Conservation (phyloP, 2,888 invertebrate species). For the Myathropa florea region DNA sequence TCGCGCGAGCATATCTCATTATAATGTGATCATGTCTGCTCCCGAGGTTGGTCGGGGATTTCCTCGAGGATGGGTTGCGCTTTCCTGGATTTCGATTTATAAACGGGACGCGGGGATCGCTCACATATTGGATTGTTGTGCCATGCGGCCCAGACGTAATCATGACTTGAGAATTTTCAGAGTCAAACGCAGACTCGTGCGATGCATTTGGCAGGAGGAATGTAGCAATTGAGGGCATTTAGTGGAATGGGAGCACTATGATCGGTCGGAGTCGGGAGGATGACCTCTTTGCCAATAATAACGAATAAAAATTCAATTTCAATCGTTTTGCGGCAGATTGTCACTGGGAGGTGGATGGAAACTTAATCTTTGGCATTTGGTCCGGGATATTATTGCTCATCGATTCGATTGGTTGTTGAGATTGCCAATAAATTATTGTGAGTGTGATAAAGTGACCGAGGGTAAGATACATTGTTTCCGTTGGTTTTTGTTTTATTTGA, state of each 20-base stretch:
- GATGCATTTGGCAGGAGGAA: slow-evolving; percentile 32
- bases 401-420: neutral
- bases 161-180: slow-evolving; percentile 51
- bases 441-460: neutral
- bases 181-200: slow-evolving; percentile 45
- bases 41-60: slow-evolving; percentile 41
- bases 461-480: neutral
- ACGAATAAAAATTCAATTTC: slow-evolving; percentile 56
- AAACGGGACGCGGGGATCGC: neutral
- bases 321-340: slow-evolving; percentile 43
- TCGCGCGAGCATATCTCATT: slow-evolving; percentile 71
- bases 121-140: neutral
- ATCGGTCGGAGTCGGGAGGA: slow-evolving; percentile 23
- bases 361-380: slow-evolving; percentile 34
- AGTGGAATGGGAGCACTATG: slow-evolving; percentile 59
- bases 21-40: slow-evolving; percentile 71
- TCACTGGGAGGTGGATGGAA: slow-evolving; percentile 52
- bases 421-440: neutral
- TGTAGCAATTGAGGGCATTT: slow-evolving; percentile 21
- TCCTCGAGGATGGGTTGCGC: slow-evolving; percentile 29
- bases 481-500: neutral
- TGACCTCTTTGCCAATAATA: slow-evolving; percentile 32
- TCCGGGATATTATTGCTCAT: neutral
- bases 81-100: slow-evolving; percentile 46
- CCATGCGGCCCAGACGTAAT: slow-evolving; percentile 42